Base-by-base conservation (phyloP, 2,888 invertebrate genomes). In the Xylophagus ater region DNA sequence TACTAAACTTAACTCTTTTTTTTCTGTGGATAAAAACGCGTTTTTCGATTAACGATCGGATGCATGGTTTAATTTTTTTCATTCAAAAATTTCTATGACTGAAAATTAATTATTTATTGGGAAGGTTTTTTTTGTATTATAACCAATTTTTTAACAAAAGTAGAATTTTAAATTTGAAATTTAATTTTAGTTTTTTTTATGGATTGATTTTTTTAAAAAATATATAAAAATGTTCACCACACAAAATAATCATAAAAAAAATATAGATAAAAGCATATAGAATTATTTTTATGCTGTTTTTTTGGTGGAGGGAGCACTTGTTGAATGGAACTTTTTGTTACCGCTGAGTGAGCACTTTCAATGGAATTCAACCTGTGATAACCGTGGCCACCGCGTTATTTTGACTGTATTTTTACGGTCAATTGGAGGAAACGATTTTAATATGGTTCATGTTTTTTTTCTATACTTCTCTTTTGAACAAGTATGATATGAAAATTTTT, bases 331-430 rank as follows among this genome's bases (percentile, higher is more conserved):
- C n/a, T 25, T 39, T 28, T 39, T 34, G 34, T 39, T 39, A 39
- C 39, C 39, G 39, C 39, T 39, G 39, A 39, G 28, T 39, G 39
- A 39, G 23, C 39, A 39, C 33, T 39, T 23, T 39, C 39, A 39
- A 39, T 39, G 34, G 39, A n/a, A n/a, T n/a, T n/a, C n/a, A n/a
- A n/a, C n/a, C n/a, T n/a, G n/a, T n/a, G n/a, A n/a, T n/a, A n/a
- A n/a, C n/a, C n/a, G n/a, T n/a, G n/a, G n/a, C n/a, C n/a, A n/a
- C n/a, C n/a, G n/a, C n/a, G n/a, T n/a, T n/a, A n/a, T n/a, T n/a
- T n/a, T n/a, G n/a, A n/a, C n/a, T n/a, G n/a, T n/a, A n/a, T 37
- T 44, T 44, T 44, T 44, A 42, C 42, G 44, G 40, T 44, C 44
- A 44, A 44, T 44, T 44, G 42, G 32, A 44, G 44, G 44, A 44